phyloP scores from a whole-genome alignment of 1,140 invertebrate genomes.

The Drosophila nasuta region DNA sequence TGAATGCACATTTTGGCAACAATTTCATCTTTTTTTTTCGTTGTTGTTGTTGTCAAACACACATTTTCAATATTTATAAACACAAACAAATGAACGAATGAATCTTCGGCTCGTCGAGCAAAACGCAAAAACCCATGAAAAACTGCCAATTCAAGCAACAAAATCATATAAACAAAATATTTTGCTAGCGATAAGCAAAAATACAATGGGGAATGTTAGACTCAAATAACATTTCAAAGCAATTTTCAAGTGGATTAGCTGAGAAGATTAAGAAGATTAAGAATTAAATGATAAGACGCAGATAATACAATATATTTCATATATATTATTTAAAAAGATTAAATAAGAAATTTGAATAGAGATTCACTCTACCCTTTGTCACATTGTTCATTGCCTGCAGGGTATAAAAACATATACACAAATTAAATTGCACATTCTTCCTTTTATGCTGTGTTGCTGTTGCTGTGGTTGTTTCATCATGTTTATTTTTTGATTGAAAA shows the following conservation, averaged over 20 bases:
- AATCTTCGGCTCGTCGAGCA: constrained; percentile 46
- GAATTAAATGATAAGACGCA: too few relatives aligned
- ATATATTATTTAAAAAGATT: neutral
- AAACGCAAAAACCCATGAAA: constrained; percentile 37
- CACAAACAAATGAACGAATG: constrained; percentile 46
- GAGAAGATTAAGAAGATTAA: neutral
- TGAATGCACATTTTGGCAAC: constrained; percentile 51
- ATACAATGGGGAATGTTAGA: neutral
- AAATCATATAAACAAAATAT: constrained; percentile 48
- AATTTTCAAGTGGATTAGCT: neutral
- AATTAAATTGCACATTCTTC: constrained; percentile 70
- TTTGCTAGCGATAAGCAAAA: constrained; percentile 15
- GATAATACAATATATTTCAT: too few relatives aligned
- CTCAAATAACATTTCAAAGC: neutral
- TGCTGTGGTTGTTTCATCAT: constrained; percentile 32
- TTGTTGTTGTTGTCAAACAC: neutral
- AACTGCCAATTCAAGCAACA: constrained; percentile 34
- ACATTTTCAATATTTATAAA: constrained; percentile 40
- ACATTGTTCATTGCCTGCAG: neutral
- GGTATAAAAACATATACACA: constrained; percentile 40
- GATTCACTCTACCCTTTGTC: neutral
- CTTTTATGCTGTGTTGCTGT: constrained; percentile 28
- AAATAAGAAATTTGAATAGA: too few relatives aligned
- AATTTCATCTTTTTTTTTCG: constrained; percentile 37
- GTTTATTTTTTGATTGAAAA: constrained; percentile 69